Base-by-base conservation (phyloP, 1,140 invertebrate genomes). In the Mya arenaria region DNA sequence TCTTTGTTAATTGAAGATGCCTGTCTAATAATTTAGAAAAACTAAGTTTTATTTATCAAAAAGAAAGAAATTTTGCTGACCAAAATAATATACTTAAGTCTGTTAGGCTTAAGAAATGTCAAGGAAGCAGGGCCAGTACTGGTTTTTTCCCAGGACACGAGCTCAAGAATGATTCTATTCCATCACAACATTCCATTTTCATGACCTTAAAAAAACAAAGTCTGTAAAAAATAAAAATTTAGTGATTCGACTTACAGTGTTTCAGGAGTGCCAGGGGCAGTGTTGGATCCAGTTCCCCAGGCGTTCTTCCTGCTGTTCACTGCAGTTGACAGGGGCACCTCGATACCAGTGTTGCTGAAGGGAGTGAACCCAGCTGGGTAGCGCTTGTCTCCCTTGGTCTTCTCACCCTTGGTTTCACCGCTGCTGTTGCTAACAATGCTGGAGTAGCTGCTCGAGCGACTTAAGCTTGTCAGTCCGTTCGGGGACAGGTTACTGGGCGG, bases 371-470 rank as follows among this genome's bases (percentile, higher is more conserved):
- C 69, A n/a, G 71, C 17, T 6, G 74, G 72, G 37, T 78, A 81
- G 55, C 84, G 78, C 28, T 86, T 88, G 30, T 77, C 84, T 41
- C 69, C 75, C 15, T 78, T 77, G 55, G 36, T 63, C 75, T 82
- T 55, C 48, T 72, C 69, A 71, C 82, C 75, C 56, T 66, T 25
- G 28, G 48, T 58, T 37, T 82, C 65, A 44, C 73, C 83, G 36
- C 81, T 84, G 37, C 80, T 89, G 79, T 78, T 89, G 80, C 90
- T 92, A 41, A 92, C 91, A 25, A 91, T 89, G 63, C 90, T 91
- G 78, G 90, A 91, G 84, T 92, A 92, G 69, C 89, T 91, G 48
- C 88, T 89, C 0, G 89, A 89, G 0, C 88, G 84, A 39, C 87
- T 91, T 60, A 86, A 86, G 56, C 84, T 84, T 4, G 85, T 83